Percentiles rank a stretch among this genome's conserved stretches.
These are phyloP conservation scores for Leptinotarsa undecemlineata DNA, from an alignment of 1,140 invertebrate genomes.

Conservation along the genomic window DNA sequence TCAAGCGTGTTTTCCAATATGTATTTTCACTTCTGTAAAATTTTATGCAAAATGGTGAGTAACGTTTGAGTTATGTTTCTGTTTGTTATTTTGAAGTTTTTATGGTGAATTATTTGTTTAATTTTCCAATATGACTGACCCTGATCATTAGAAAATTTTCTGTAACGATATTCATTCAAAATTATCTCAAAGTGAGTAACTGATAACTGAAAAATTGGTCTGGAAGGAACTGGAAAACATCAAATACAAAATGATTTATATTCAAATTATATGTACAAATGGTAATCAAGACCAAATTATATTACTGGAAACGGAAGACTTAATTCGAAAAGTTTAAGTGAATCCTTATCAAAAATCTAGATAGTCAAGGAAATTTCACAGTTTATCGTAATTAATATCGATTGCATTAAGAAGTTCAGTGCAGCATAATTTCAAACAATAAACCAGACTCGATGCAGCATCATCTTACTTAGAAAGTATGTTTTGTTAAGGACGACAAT, in stretches of 20 bases:
- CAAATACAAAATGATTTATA: not conserved
- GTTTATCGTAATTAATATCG: slow-evolving; percentile 26
- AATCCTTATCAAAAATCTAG: slow-evolving; percentile 25
- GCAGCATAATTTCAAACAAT: not conserved
- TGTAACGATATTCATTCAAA: no score
- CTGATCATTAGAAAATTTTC: no score
- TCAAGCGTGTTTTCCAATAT: no score
- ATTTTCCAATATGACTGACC: no score
- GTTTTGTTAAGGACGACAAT: not conserved
- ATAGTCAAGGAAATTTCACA: slow-evolving; percentile 21
- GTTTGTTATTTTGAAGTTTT: no score
- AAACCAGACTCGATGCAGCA: not conserved
- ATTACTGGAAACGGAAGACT: slow-evolving; percentile 16
- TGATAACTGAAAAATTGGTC: no score
- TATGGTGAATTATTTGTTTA: no score
- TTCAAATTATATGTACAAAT: not conserved
- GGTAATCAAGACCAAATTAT: not conserved
- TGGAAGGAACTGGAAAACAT: not conserved
- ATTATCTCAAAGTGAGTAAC: no score
- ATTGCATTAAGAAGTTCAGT: slow-evolving; percentile 9
- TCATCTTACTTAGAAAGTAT: not conserved
- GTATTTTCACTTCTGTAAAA: no score
- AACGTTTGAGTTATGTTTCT: no score
- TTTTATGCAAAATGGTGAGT: no score
- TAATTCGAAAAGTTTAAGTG: slow-evolving; percentile 26